Percentiles rank a stretch among this genome's conserved stretches.
Evolutionary conservation across 2,797 vertebrate species (phyloP).

Genomic region (Clamator glandarius): DNA sequence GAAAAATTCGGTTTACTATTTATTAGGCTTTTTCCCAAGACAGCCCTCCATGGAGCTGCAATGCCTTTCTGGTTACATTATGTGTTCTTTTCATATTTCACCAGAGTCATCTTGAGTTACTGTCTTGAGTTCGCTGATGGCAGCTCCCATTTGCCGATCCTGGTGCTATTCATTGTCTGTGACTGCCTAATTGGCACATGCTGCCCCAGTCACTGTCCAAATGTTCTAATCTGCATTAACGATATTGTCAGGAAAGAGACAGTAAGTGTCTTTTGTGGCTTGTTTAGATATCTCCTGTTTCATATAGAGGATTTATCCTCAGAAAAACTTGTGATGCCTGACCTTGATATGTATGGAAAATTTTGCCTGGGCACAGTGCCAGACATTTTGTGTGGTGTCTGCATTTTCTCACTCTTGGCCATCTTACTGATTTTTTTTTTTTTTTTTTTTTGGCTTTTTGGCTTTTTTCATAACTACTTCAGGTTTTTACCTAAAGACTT

Average conservation of each 20-base stretch:
- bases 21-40: neutral
- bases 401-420: neutral
- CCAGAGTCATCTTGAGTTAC: neutral
- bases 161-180: neutral
- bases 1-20: neutral
- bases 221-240: neutral
- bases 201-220: neutral
- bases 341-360: conserved; percentile 4
- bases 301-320: neutral
- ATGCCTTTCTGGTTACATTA: neutral
- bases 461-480: neutral
- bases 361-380: neutral
- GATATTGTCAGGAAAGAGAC: neutral
- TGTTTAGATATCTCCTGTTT: neutral
- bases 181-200: neutral
- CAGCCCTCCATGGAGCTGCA: neutral
- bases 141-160: neutral
- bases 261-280: neutral
- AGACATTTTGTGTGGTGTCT: conserved; percentile 21
- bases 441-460: neutral
- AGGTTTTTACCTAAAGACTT: neutral
- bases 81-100: neutral
- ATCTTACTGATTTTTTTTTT: no score
- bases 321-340: neutral
- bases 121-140: rapidly evolving